These are phyloP conservation scores for Pteria penguin DNA, from an alignment of 2,888 invertebrate species.

Conservation along the genomic window DNA sequence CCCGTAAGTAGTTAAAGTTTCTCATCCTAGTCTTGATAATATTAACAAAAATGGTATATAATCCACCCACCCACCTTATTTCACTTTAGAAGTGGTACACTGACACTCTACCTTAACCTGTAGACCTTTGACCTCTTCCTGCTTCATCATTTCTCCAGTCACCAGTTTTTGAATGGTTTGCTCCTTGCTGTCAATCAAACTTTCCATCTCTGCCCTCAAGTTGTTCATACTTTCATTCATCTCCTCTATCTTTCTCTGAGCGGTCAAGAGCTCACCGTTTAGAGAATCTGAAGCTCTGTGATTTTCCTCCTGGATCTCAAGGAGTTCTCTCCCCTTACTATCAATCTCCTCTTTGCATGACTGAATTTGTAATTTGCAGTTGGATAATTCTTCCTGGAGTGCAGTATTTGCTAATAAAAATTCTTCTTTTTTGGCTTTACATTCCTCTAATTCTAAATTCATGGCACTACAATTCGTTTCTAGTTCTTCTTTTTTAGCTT, in stretches of 20 bases:
- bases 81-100: too few relatives aligned
- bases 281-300: neutral
- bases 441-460: neutral
- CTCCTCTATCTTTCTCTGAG: constrained; percentile 1
- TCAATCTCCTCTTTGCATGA: neutral
- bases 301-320: neutral
- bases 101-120: neutral
- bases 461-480: neutral
- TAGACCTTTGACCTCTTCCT: neutral
- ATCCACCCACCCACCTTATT: too few relatives aligned
- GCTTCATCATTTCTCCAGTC: neutral
- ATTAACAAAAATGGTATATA: too few relatives aligned
- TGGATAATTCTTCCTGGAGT: constrained; percentile 15
- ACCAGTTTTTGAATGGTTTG: constrained; percentile 29
- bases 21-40: too few relatives aligned
- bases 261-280: constrained; percentile 5
- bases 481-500: neutral
- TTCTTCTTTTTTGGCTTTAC: neutral
- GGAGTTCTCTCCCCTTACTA: neutral
- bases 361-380: constrained; percentile 24
- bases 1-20: too few relatives aligned
- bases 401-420: neutral
- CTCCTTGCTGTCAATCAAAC: constrained; percentile 33
- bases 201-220: neutral
- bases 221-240: constrained; percentile 10